Percentiles rank a stretch among this genome's conserved stretches.
Evolutionary conservation across 2,888 invertebrate genomes (phyloP).

Genomic region (Hemithea aestivaria): DNA sequence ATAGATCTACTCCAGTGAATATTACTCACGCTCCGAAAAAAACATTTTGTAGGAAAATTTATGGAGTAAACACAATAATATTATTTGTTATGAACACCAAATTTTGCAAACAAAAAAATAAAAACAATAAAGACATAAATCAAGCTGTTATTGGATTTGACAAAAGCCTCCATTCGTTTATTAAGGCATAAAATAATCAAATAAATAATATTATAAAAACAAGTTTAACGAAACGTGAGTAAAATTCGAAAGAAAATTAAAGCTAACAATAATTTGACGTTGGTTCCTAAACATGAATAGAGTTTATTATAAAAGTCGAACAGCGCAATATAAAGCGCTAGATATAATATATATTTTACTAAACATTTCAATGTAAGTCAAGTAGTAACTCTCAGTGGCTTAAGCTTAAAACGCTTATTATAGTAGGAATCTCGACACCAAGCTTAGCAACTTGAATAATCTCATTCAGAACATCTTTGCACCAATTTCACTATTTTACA

Average conservation of each 20-base stretch:
- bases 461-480: conserved; percentile 15
- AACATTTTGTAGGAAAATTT: too few relatives aligned
- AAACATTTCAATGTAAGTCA: conserved; percentile 33
- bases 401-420: conserved; percentile 39
- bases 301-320: conserved; percentile 9
- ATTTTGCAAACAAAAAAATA: too few relatives aligned
- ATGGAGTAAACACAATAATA: too few relatives aligned
- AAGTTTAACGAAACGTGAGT: conserved; percentile 9
- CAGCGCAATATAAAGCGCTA: conserved; percentile 18
- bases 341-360: conserved; percentile 20
- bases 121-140: too few relatives aligned
- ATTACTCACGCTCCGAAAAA: conserved; percentile 1
- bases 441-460: conserved; percentile 29
- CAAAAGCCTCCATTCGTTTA: too few relatives aligned
- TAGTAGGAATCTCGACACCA: conserved; percentile 57
- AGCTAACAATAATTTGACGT: conserved; percentile 4
- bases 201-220: too few relatives aligned
- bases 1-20: neutral
- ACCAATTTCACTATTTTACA: neutral
- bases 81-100: too few relatives aligned
- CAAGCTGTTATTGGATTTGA: too few relatives aligned
- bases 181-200: too few relatives aligned
- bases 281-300: conserved; percentile 8
- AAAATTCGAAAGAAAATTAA: neutral
- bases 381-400: conserved; percentile 45